Base-by-base conservation (phyloP, 1,140 invertebrate genomes). In the Pogonus chalceus region DNA sequence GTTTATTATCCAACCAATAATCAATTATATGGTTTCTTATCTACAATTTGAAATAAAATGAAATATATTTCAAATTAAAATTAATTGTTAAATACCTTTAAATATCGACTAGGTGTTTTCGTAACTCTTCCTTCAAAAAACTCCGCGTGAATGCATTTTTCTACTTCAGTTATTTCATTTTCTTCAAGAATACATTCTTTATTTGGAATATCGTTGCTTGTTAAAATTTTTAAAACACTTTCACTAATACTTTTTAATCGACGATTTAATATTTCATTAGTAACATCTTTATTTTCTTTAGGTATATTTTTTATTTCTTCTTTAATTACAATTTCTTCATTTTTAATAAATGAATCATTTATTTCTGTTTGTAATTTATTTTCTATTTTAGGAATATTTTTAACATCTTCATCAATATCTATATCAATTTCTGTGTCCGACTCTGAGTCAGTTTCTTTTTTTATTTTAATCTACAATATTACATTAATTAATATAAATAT, bases 21-120 rank as follows among this genome's bases (percentile, higher is more conserved):
- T 77, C 74, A 9, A 82, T 56, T 56, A 84, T 79, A 61, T 78
- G 76, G 62, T 79, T 81, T 46, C 81, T 69, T 46, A 83, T 81
- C 70, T 75, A 57, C 22, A 63, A 59, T n/a, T n/a, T n/a, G n/a
- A n/a, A n/a, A 53, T 16, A 49, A 54, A 53, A 18, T 51, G 21
- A 47, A 43, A 2, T 37, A 26, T n/a, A 26, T 50, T 55, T 35
- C 18, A 35, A 2, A 51, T 31, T 2, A 23, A 49, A 20, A 26
- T 23, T 23, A 51, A 24, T 2, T 49, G 4, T 21, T 12, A 43
- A 22, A 37, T 64, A 71, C 71, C 62, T 74, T 75, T 48, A 80
- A 61, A 65, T 82, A 83, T 59, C 79, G 69, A 53, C 77, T 70
- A 14, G 77, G 78, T 10, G 78, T 81, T 69, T 81, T 81, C 1